phyloP scores from a whole-genome alignment of 2,888 invertebrate species.

The Polietes domitor region DNA sequence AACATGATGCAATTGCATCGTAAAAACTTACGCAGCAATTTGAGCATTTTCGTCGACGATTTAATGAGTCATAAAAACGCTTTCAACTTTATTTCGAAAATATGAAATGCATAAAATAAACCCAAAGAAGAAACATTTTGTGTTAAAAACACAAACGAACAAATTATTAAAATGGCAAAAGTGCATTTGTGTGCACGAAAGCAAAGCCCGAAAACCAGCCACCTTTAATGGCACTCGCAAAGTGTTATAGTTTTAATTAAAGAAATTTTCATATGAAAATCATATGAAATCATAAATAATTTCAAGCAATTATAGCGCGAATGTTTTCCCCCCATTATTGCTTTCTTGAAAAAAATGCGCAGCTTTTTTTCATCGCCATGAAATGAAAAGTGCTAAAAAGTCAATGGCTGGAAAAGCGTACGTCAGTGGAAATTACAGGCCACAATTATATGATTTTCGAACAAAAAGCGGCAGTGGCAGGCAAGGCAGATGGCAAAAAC shows the following conservation, averaged over 20 bases:
- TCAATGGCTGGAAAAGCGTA: neutral
- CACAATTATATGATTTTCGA: conserved; percentile 9
- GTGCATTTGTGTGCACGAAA: neutral
- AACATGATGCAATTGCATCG: neutral
- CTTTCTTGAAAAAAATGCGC: neutral
- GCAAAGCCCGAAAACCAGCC: neutral
- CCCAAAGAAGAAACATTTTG: neutral
- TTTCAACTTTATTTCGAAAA: neutral
- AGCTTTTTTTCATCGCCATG: neutral
- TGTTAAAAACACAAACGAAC: neutral
- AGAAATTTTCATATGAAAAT: conserved; percentile 12
- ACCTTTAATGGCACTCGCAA: conserved; percentile 7
- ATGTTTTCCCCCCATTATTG: neutral
- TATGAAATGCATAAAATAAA: neutral
- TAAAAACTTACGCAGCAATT: neutral
- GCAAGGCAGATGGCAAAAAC: neutral
- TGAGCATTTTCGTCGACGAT: neutral
- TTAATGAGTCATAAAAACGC: neutral
- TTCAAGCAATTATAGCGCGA: conserved; percentile 3
- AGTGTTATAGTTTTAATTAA: conserved; percentile 26
- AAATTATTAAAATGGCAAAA: neutral
- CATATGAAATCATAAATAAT: conserved; percentile 21
- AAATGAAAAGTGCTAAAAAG: conserved; percentile 16
- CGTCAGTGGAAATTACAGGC: neutral
- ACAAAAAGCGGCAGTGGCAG: neutral